Conservation (phyloP, 2,888 invertebrate species). For the Cosmopolites sordidus region DNA sequence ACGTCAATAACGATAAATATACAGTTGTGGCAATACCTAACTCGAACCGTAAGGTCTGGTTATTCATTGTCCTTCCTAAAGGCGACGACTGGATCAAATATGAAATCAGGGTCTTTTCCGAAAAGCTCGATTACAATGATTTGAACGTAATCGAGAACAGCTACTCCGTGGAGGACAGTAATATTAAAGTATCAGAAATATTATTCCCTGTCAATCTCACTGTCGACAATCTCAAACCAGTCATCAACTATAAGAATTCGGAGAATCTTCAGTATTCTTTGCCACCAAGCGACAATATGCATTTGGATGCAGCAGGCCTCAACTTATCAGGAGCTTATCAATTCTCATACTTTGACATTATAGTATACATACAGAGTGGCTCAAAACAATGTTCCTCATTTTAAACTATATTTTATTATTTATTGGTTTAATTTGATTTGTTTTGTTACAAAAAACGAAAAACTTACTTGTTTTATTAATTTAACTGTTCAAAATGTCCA, state of each 20-base stretch:
- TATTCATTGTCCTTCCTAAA: constrained; percentile 3
- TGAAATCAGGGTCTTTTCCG: not conserved
- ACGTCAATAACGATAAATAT: not conserved
- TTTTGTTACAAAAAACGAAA: no score
- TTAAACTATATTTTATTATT: no score
- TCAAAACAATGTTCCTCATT: no score
- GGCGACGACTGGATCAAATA: not conserved
- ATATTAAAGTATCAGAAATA: not conserved
- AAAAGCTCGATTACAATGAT: not conserved
- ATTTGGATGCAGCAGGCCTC: not conserved
- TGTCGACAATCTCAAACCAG: not conserved
- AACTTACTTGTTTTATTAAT: no score
- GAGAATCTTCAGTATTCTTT: not conserved
- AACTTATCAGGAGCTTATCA: not conserved
- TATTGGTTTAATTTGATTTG: no score
- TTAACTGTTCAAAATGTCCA: no score
- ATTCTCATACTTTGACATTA: not conserved
- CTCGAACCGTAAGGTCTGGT: not conserved
- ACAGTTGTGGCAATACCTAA: not conserved
- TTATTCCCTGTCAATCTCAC: not conserved
- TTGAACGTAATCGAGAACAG: not conserved
- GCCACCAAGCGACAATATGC: not conserved
- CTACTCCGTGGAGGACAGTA: not conserved
- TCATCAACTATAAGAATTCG: not conserved
- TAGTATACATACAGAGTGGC: no score